phyloP scores from a whole-genome alignment of 2,888 invertebrate species.

The Slavum lentiscoides region DNA sequence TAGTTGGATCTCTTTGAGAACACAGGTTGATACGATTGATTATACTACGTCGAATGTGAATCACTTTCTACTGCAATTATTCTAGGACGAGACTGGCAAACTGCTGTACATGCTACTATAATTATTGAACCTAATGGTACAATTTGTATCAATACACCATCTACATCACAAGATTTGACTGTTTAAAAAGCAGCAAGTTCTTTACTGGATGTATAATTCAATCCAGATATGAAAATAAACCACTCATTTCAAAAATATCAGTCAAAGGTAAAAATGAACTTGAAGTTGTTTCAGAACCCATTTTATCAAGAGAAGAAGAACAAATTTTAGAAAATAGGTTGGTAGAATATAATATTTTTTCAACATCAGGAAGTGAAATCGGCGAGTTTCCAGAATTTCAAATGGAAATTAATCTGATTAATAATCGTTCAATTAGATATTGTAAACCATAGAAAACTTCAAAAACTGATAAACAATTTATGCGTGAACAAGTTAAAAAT shows the following conservation, averaged over 20 bases:
- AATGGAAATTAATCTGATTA: neutral
- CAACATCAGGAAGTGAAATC: neutral
- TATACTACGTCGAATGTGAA: slow-evolving; percentile 2
- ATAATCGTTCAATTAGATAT: neutral
- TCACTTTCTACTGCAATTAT: neutral
- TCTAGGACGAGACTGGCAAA: slow-evolving; percentile 10
- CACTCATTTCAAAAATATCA: neutral
- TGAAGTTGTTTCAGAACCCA: neutral
- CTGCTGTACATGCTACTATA: neutral
- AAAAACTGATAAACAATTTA: neutral
- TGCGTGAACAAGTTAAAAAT: neutral
- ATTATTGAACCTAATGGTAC: slow-evolving; percentile 2
- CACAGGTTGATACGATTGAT: neutral
- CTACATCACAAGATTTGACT: slow-evolving; percentile 3
- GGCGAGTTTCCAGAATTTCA: neutral
- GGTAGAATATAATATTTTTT: neutral
- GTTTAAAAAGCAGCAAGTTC: neutral
- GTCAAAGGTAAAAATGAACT: neutral
- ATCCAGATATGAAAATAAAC: neutral
- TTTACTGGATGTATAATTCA: neutral
- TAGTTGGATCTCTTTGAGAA: neutral
- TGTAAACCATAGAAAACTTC: neutral
- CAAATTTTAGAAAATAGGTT: neutral
- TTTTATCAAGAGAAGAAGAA: neutral
- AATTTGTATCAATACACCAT: slow-evolving; percentile 10